phyloP scores from a whole-genome alignment of 2,113 vertebrate genomes.

The Ciconia stormi region DNA sequence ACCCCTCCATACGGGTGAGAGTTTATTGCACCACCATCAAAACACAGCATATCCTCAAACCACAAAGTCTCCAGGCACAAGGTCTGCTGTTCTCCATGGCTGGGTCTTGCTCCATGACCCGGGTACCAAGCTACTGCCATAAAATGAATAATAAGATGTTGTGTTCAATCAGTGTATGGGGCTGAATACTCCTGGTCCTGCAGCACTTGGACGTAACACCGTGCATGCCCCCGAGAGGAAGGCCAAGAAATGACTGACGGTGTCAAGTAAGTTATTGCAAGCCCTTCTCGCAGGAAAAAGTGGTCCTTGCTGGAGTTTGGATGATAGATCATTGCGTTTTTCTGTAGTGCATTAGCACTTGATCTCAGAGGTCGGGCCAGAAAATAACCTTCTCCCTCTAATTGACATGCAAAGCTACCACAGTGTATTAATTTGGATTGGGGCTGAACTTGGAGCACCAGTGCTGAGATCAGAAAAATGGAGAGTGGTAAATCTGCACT shows the following conservation, averaged over 20 bases:
- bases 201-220: fast-evolving
- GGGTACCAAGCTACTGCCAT: background rate
- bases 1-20: fast-evolving
- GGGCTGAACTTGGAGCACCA: constrained; percentile 4
- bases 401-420: constrained; percentile 1
- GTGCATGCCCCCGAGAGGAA: background rate
- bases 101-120: background rate
- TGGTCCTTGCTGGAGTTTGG: background rate
- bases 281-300: background rate
- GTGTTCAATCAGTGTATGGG: background rate
- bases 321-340: background rate
- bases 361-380: constrained; percentile 13
- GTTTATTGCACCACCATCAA: background rate
- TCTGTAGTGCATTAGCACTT: constrained; percentile 44
- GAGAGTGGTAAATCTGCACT: constrained; percentile 4
- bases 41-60: background rate
- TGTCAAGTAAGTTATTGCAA: background rate
- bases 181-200: background rate
- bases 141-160: background rate
- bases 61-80: background rate
- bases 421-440: background rate
- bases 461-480: background rate
- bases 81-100: background rate
- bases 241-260: background rate
- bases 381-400: constrained; percentile 30